phyloP scores from a whole-genome alignment of 2,113 vertebrate species.

The Gobio gobio region DNA sequence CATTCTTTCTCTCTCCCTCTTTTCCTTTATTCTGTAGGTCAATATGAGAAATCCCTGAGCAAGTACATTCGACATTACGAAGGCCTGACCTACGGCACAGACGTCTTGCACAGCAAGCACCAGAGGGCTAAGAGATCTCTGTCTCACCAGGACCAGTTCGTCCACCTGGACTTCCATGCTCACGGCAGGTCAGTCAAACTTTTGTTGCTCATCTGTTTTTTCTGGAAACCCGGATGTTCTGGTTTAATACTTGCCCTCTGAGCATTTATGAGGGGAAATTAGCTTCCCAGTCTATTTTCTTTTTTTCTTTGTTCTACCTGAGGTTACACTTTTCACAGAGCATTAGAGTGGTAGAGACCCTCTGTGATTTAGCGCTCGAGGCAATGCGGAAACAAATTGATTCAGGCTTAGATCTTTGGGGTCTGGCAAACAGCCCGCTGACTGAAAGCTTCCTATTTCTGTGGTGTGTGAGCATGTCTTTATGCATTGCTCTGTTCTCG shows the following conservation, averaged over 20 bases:
- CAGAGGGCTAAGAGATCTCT: slow-evolving; percentile 95
- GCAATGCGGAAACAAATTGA: background rate
- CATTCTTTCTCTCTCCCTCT: background rate
- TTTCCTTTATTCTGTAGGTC: slow-evolving; percentile 73
- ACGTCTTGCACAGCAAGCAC: slow-evolving; percentile 91
- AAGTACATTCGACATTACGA: slow-evolving; percentile 95
- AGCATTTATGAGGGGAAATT: background rate
- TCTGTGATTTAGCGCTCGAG: background rate
- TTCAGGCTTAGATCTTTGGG: background rate
- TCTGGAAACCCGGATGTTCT: background rate
- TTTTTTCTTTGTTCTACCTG: background rate
- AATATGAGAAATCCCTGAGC: slow-evolving; percentile 87
- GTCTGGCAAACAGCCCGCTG: background rate
- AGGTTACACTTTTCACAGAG: slow-evolving; percentile 1
- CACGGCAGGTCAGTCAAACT: slow-evolving; percentile 88
- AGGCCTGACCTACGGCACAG: slow-evolving; percentile 89
- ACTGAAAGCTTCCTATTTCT: background rate
- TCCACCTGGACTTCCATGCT: slow-evolving; percentile 91
- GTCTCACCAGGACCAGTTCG: slow-evolving; percentile 83
- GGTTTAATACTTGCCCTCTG: background rate
- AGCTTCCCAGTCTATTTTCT: background rate
- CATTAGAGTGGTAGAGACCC: background rate
- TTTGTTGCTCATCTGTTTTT: background rate
- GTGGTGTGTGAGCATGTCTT: slow-evolving; percentile 2
- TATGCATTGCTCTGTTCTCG: background rate